Evolutionary conservation across 53 echinoderm and acorn worm species (phyloP), one percentile per base, ranked within the genome.

Genomic region (Paracentrotus lividus): DNA sequence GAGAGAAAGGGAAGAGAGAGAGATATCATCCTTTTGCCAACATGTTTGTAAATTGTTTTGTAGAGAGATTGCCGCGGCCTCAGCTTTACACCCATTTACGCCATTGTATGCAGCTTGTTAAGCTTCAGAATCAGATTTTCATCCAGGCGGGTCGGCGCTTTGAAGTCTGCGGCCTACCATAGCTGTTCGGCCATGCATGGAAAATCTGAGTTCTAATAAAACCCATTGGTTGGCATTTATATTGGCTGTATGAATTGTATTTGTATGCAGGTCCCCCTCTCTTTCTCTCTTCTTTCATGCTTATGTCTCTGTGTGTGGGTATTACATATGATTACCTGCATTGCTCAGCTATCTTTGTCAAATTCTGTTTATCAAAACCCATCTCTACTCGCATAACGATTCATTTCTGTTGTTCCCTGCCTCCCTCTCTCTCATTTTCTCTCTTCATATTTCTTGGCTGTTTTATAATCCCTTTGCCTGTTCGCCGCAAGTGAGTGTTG

Each of bases 41-140:
- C 90, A 90, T 92, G 81, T 78, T 92, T 92, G 92, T 92, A 92
- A 92, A 92, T 78, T 92, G 92, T 92, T 92, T 92, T 78, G 81
- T 92, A 57, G 78, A 29, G 92, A 57, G 92, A 58, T 78, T 16
- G 56, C 56, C 78, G 92, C 92, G 58, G 81, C 92, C 59, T 36
- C 57, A 42, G 92, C 81, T 92, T 78, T 92, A 92, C 92, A 92
- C 92, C 84, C 84, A 92, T 92, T 92, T 92, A 54, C 58, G 92
- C 57, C 92, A 81, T 92, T 92, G 92, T 92, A 42, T 55, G 92
- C 57, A 57, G 92, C 92, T 92, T 92, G 92, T 92, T 92, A 78
- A 92, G 81, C 78, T 55, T 78, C 57, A 55, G 92, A 92, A 92
- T 92, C 92, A 92, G 81, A 92, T 92, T 92, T 92, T 92, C 92